Percentiles rank a stretch among this genome's conserved stretches.
Conservation (phyloP, 2,888 invertebrate genomes). For the Sycophila texana region DNA sequence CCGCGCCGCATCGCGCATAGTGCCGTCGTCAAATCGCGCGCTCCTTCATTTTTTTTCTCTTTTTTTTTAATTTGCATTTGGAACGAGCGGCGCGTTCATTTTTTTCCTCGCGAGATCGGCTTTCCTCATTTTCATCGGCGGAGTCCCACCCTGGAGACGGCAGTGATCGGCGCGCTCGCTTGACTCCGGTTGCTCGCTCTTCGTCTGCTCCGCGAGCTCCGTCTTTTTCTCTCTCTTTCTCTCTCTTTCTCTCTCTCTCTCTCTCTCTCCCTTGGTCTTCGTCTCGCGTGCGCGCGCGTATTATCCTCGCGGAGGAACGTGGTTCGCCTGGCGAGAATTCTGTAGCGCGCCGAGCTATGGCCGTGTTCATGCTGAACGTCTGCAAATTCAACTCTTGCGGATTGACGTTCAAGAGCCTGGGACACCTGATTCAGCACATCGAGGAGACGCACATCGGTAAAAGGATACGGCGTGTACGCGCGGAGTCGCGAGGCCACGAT, state of each 20-base stretch:
- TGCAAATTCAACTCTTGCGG: constrained; percentile 93
- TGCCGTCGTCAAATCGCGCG: constrained; percentile 1
- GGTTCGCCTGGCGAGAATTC: too few relatives aligned
- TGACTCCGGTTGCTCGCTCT: constrained; percentile 29
- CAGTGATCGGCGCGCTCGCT: constrained; percentile 23
- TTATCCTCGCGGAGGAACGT: too few relatives aligned
- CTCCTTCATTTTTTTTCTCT: constrained; percentile 1
- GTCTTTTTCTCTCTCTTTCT: constrained; percentile 21
- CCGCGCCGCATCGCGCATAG: not conserved
- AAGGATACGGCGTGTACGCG: constrained; percentile 1
- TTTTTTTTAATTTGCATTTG: not conserved
- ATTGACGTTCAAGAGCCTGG: constrained; percentile 87
- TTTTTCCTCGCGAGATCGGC: constrained; percentile 1
- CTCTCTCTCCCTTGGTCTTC: not conserved
- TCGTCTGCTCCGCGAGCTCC: constrained; percentile 33
- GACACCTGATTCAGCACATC: constrained; percentile 90
- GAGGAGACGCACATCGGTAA: constrained; percentile 92
- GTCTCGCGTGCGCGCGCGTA: not conserved
- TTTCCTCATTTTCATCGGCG: not conserved
- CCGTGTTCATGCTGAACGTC: constrained; percentile 92
- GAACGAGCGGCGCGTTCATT: constrained; percentile 24
- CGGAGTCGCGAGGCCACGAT: constrained; percentile 8
- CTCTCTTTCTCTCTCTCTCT: not conserved
- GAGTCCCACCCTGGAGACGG: not conserved
- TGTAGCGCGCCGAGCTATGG: constrained; percentile 79